Conservation (phyloP, 2,888 invertebrate species). For the Oscheius sp. region DNA sequence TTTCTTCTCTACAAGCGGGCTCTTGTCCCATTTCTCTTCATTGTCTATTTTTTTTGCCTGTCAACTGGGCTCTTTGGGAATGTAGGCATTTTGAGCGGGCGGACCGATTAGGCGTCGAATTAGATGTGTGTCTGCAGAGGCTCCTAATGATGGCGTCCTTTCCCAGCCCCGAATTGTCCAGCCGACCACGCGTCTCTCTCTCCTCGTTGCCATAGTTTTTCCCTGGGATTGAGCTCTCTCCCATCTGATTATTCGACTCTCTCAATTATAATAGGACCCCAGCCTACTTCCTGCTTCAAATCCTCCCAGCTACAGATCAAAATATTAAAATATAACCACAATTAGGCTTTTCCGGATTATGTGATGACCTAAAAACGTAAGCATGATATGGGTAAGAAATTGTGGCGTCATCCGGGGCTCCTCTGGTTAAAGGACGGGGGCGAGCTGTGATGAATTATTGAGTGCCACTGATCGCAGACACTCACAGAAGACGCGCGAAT, state of each 20-base stretch:
- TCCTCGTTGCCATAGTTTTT: not conserved
- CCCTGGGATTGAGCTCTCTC: not conserved
- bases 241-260: too few relatives aligned
- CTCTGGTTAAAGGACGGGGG: slow-evolving; percentile 1
- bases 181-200: not conserved
- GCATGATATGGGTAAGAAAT: not conserved
- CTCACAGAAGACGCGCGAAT: not conserved
- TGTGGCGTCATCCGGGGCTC: not conserved
- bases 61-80: not conserved
- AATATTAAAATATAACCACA: too few relatives aligned
- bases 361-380: too few relatives aligned
- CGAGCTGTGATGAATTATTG: slow-evolving; percentile 18
- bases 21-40: slow-evolving; percentile 1
- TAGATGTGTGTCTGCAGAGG: slow-evolving; percentile 19
- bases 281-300: too few relatives aligned
- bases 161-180: not conserved
- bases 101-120: slow-evolving; percentile 32
- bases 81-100: slow-evolving; percentile 18
- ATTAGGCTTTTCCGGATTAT: too few relatives aligned
- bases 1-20: not conserved
- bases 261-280: too few relatives aligned
- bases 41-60: not conserved
- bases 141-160: slow-evolving; percentile 2
- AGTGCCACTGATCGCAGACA: slow-evolving; percentile 25
- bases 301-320: too few relatives aligned